phyloP scores from a whole-genome alignment of 2,797 vertebrate species.

The Takifugu rubripes region DNA sequence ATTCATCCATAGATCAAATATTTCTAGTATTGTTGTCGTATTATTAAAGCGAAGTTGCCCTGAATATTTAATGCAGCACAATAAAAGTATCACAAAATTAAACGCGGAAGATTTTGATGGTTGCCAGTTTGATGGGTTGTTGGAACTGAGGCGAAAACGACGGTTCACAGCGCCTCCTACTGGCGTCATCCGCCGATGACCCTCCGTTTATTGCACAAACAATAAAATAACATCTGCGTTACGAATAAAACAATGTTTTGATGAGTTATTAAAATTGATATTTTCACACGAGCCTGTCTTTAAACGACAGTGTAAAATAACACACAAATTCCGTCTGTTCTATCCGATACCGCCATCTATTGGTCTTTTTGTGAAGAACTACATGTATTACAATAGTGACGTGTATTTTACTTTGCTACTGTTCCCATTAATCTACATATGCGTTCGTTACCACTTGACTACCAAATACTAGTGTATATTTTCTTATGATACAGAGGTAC shows the following conservation, averaged over 20 bases:
- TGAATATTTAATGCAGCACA: no score
- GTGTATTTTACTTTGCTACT: not conserved
- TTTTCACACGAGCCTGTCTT: no score
- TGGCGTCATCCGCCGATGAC: not conserved
- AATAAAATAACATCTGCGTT: no score
- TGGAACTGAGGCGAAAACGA: not conserved
- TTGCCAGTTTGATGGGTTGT: not conserved
- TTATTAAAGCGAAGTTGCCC: no score
- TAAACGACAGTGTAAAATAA: not conserved
- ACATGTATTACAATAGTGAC: fast-evolving
- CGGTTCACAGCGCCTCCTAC: constrained; percentile 48
- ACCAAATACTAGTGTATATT: no score
- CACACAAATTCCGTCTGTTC: fast-evolving
- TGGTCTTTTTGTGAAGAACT: constrained; percentile 15
- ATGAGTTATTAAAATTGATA: no score
- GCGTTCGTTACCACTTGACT: no score
- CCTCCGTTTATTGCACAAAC: not conserved
- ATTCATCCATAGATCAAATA: not conserved
- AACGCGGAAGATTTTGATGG: not conserved
- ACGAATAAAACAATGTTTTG: not conserved
- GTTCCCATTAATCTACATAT: not conserved
- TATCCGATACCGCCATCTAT: constrained; percentile 33
- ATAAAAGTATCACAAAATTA: not conserved
- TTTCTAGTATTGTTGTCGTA: no score
- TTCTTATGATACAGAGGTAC: no score